Evolutionary conservation across 2,113 vertebrate species (phyloP).

Genomic region (Caranx ignobilis): DNA sequence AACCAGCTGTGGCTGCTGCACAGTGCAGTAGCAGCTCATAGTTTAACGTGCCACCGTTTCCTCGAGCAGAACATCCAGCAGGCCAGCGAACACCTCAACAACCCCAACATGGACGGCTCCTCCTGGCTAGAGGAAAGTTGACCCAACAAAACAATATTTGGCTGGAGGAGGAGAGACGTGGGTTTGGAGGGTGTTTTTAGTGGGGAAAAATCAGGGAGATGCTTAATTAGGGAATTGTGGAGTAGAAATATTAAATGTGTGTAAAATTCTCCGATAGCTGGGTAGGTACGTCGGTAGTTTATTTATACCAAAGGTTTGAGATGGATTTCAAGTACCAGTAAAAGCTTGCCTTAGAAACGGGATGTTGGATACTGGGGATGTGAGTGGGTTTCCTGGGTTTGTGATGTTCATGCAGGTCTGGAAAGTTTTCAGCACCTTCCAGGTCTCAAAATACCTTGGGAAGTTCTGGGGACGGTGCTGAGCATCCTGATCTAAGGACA

Average conservation of each 20-base stretch:
- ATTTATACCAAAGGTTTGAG: conserved; percentile 19
- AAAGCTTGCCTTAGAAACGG: too few relatives aligned
- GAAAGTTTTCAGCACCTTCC: neutral
- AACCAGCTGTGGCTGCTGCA: conserved; percentile 92
- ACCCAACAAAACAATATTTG: neutral
- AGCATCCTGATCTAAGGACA: neutral
- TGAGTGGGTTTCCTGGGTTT: neutral
- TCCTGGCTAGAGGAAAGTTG: conserved; percentile 94
- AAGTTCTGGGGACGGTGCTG: neutral
- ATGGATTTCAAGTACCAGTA: neutral
- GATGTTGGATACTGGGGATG: too few relatives aligned
- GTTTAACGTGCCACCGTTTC: conserved; percentile 89
- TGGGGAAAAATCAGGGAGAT: neutral
- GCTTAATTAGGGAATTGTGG: neutral
- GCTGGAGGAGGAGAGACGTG: neutral
- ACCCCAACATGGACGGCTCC: conserved; percentile 81
- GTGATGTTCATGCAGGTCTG: neutral
- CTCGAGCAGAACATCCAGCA: conserved; percentile 88
- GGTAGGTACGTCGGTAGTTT: neutral
- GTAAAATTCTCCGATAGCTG: neutral
- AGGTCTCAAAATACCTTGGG: neutral
- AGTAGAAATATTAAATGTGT: neutral
- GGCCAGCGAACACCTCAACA: conserved; percentile 84
- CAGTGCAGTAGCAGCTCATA: conserved; percentile 89
- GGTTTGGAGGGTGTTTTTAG: neutral